phyloP scores from a whole-genome alignment of 2,888 invertebrate species.

The Apamea monoglypha region DNA sequence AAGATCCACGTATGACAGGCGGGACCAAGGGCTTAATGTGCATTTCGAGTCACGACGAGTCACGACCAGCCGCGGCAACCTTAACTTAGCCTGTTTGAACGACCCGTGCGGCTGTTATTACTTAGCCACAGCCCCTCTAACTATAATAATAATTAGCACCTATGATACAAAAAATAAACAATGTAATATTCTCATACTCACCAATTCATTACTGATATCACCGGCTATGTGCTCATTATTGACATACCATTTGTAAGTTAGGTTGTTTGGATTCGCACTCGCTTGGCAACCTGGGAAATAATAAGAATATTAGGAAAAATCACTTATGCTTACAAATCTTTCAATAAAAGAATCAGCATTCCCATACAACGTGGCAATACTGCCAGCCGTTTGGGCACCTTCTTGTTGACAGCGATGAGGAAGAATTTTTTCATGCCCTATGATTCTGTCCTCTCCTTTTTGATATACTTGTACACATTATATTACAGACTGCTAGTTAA shows the following conservation, averaged over 20 bases:
- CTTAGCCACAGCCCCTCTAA: too few relatives aligned
- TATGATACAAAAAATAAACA: background rate
- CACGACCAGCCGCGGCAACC: too few relatives aligned
- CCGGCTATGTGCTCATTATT: constrained; percentile 95
- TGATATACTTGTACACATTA: background rate
- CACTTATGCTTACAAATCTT: background rate
- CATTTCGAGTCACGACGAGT: too few relatives aligned
- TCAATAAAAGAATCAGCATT: background rate
- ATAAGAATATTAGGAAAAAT: background rate
- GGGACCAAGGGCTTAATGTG: too few relatives aligned
- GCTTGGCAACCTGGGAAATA: constrained; percentile 93
- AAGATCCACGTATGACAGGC: too few relatives aligned
- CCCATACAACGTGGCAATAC: background rate
- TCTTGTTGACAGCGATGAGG: background rate
- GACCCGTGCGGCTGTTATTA: too few relatives aligned
- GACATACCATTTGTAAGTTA: constrained; percentile 96
- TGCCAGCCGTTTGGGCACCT: background rate
- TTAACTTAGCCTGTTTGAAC: too few relatives aligned
- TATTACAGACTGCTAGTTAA: background rate
- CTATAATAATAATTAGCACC: too few relatives aligned
- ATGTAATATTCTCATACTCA: constrained; percentile 73
- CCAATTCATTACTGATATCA: constrained; percentile 95
- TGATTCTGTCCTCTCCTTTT: background rate
- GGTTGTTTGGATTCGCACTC: constrained; percentile 96
- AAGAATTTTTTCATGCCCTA: background rate